A percentile compares a stretch with the other conserved stretches of the same genome.
Evolutionary conservation across 2,113 vertebrate genomes (phyloP).

Genomic region (Colius striatus): DNA sequence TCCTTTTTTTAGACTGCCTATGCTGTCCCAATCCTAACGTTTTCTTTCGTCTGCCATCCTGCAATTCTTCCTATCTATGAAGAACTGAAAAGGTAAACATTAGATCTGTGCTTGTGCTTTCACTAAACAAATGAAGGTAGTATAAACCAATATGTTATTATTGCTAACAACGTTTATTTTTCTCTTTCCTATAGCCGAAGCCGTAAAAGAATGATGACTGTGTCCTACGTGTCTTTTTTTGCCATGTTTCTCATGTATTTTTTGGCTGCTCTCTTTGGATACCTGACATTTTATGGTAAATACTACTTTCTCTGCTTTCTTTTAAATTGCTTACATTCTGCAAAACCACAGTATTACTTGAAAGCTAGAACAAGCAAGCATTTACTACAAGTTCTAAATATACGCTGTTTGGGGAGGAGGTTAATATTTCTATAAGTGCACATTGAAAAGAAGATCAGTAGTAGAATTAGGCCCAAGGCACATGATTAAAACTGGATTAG

Average conservation of each 20-base stretch:
- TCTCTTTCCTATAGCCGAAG: conserved; percentile 83
- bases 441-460: neutral
- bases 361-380: neutral
- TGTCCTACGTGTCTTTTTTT: conserved; percentile 95
- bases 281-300: conserved; percentile 95
- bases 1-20: conserved; percentile 90
- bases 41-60: conserved; percentile 97
- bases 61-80: conserved; percentile 97
- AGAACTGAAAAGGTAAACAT: conserved; percentile 92
- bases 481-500: neutral
- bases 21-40: conserved; percentile 93
- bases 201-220: conserved; percentile 92
- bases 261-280: conserved; percentile 95
- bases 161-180: conserved; percentile 20
- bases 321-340: neutral
- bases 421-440: neutral
- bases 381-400: neutral
- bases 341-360: neutral
- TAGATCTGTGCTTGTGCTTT: neutral
- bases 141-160: neutral
- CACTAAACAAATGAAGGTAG: neutral
- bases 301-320: conserved; percentile 21
- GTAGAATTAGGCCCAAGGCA: neutral
- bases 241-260: conserved; percentile 98
- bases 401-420: neutral